A percentile compares a stretch with the other conserved stretches of the same genome.
These are phyloP conservation scores for Whitmania pigra DNA, from an alignment of 1,140 invertebrate species.

Conservation along the genomic window DNA sequence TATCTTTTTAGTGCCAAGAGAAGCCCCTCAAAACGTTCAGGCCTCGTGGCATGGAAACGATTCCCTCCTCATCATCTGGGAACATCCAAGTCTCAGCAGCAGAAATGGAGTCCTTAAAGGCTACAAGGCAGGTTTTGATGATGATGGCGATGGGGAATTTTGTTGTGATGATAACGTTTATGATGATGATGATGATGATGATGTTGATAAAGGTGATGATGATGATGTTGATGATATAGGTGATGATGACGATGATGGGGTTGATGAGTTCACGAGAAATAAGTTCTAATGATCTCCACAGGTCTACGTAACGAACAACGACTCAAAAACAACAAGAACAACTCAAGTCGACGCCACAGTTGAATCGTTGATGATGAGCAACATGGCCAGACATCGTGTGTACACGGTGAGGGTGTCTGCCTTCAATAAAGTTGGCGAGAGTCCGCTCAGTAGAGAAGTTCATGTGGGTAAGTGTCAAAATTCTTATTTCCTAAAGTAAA, in stretches of 20 bases:
- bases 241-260: too few relatives aligned
- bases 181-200: too few relatives aligned
- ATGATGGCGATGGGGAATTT: too few relatives aligned
- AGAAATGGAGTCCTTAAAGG: background rate
- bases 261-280: too few relatives aligned
- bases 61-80: constrained; percentile 12
- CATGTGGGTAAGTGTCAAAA: background rate
- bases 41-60: background rate
- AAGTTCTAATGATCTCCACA: background rate
- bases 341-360: constrained; percentile 6
- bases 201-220: too few relatives aligned
- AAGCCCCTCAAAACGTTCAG: background rate
- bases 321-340: background rate
- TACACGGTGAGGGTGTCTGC: constrained; percentile 1
- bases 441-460: background rate
- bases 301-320: constrained; percentile 11
- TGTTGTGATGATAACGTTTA: too few relatives aligned
- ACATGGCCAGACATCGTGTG: background rate
- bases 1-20: background rate
- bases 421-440: constrained; percentile 5
- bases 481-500: too few relatives aligned
- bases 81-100: background rate
- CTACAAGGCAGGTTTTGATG: background rate
- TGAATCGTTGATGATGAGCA: constrained; percentile 4
- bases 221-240: too few relatives aligned